Evolutionary conservation across 2,797 vertebrate species (phyloP).

Genomic region (Alectoris magna): DNA sequence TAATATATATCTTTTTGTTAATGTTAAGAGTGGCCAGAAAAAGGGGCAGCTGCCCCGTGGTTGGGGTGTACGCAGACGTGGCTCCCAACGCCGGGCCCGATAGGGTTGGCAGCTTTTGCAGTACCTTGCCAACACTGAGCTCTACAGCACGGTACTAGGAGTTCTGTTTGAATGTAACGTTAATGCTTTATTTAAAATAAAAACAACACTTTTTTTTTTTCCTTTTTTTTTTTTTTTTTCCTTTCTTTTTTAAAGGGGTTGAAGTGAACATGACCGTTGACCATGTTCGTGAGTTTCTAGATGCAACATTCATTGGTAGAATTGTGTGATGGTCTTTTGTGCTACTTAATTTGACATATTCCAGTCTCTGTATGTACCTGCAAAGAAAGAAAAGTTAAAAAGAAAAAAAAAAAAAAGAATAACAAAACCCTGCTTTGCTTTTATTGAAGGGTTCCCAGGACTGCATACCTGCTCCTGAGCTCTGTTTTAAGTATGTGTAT

Average conservation of each 20-base stretch:
- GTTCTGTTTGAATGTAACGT: slow-evolving; percentile 81
- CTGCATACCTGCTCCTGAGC: slow-evolving; percentile 80
- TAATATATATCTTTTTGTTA: neutral
- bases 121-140: slow-evolving; percentile 70
- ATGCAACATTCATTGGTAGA: slow-evolving; percentile 80
- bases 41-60: slow-evolving; percentile 45
- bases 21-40: slow-evolving; percentile 34
- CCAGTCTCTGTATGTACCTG: slow-evolving; percentile 82
- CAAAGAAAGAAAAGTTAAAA: slow-evolving; percentile 71
- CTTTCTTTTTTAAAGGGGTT: slow-evolving; percentile 58
- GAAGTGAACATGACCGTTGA: slow-evolving; percentile 80
- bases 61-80: neutral
- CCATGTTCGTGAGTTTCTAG: slow-evolving; percentile 81
- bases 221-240: neutral
- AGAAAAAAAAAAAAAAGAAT: neutral
- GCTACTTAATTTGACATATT: slow-evolving; percentile 81
- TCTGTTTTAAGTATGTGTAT: slow-evolving; percentile 83
- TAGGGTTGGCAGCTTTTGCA: slow-evolving; percentile 58
- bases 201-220: neutral
- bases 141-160: slow-evolving; percentile 77
- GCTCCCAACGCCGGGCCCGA: neutral
- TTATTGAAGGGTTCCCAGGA: slow-evolving; percentile 79
- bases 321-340: slow-evolving; percentile 81
- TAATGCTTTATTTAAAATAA: slow-evolving; percentile 81
- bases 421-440: slow-evolving; percentile 78